Conservation (phyloP, 2,113 vertebrate species). For the Chrysemys picta region DNA sequence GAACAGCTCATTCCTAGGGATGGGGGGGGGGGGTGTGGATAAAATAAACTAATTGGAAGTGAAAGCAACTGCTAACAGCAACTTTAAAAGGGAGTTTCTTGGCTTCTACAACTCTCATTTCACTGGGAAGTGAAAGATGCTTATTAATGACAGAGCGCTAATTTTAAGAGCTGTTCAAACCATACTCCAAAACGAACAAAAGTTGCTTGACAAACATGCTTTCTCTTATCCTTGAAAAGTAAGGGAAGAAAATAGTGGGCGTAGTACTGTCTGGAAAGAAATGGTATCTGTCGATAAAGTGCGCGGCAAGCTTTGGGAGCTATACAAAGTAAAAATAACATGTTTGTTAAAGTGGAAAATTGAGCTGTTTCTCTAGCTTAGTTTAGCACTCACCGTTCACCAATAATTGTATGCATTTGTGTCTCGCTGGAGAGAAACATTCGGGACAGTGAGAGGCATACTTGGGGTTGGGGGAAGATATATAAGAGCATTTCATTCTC, state of each 20-base stretch:
- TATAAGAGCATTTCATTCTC: not conserved
- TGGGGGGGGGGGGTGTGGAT: not conserved
- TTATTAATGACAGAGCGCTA: not conserved
- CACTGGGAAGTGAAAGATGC: not conserved
- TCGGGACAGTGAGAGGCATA: not conserved
- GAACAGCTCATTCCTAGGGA: not conserved
- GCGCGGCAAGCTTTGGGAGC: not conserved
- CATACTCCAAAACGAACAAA: not conserved
- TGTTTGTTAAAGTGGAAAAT: not conserved
- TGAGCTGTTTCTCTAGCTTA: not conserved
- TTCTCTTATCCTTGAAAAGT: not conserved
- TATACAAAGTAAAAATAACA: not conserved
- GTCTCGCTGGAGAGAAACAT: not conserved
- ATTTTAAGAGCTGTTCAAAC: not conserved
- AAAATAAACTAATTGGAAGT: not conserved
- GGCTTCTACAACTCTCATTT: not conserved
- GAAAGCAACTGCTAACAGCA: not conserved
- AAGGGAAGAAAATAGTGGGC: not conserved
- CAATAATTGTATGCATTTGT: not conserved
- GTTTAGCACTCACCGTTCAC: not conserved
- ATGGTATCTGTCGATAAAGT: not conserved
- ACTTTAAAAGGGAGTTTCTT: not conserved
- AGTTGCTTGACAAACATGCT: not conserved
- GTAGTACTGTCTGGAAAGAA: too few species aligned
- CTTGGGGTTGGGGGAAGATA: not conserved